Evolutionary conservation across 2,797 vertebrate species (phyloP).

Genomic region (Glossophaga mutica): DNA sequence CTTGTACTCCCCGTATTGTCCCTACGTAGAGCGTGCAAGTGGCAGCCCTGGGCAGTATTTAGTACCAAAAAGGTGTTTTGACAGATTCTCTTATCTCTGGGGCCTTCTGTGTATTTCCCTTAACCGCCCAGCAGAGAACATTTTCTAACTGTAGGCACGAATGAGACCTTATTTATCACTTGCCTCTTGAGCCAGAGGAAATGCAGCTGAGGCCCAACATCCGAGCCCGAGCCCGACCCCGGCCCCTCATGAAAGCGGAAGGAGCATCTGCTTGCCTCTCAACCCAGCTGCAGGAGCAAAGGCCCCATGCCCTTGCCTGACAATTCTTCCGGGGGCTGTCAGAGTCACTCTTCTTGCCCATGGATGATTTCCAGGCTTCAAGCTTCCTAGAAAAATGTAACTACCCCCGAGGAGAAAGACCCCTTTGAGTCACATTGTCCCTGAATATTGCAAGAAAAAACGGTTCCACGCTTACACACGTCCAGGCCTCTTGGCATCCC

Average conservation of each 20-base stretch:
- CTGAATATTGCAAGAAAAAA: neutral
- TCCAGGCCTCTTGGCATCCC: neutral
- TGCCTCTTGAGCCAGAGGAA: neutral
- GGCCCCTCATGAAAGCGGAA: rapidly evolving
- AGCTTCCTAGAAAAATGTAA: neutral
- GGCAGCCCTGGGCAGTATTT: neutral
- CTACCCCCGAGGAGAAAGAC: neutral
- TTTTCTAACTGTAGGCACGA: neutral
- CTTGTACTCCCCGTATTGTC: rapidly evolving
- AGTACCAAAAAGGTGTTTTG: neutral
- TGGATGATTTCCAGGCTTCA: neutral
- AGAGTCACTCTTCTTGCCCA: neutral
- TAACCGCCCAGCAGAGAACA: neutral
- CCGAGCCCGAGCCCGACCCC: rapidly evolving
- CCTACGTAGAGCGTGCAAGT: neutral
- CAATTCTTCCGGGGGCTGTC: neutral
- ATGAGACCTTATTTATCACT: neutral
- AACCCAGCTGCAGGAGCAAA: neutral
- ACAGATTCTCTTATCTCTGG: neutral
- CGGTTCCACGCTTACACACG: rapidly evolving
- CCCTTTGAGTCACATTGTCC: neutral
- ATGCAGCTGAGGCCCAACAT: neutral
- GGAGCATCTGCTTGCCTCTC: neutral
- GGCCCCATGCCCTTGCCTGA: too few relatives aligned
- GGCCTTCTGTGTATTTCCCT: neutral